phyloP scores from a whole-genome alignment of 1,140 invertebrate genomes.

The Drosophila ohnishii region DNA sequence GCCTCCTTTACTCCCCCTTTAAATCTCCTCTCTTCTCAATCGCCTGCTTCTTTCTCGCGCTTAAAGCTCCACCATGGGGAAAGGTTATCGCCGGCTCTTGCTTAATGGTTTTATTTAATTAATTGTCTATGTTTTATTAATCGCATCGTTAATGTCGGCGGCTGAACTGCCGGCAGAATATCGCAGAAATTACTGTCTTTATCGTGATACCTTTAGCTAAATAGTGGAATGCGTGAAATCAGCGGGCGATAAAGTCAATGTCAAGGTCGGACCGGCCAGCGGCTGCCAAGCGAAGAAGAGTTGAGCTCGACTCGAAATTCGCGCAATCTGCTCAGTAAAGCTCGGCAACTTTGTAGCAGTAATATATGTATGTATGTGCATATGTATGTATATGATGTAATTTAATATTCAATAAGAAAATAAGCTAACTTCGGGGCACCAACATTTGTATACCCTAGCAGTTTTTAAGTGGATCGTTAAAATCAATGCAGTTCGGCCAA shows the following conservation, averaged over 20 bases:
- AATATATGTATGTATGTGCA: neutral
- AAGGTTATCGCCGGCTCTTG: conserved; percentile 32
- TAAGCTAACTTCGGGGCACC: neutral
- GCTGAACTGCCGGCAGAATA: neutral
- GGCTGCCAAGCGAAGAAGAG: conserved; percentile 1
- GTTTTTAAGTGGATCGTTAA: neutral
- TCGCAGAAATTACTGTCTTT: neutral
- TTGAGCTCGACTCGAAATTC: neutral
- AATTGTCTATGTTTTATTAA: conserved; percentile 40
- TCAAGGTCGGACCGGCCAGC: conserved; percentile 20
- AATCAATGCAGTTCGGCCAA: too few relatives aligned
- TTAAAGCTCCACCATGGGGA: conserved; percentile 19
- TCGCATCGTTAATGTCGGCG: conserved; percentile 12
- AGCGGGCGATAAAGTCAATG: conserved; percentile 16
- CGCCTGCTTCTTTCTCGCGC: conserved; percentile 1
- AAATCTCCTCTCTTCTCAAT: neutral
- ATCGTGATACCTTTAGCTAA: conserved; percentile 3
- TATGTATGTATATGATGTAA: neutral
- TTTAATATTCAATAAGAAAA: neutral
- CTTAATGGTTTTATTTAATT: conserved; percentile 37
- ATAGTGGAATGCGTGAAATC: conserved; percentile 14
- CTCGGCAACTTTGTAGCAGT: conserved; percentile 21
- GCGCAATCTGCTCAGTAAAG: conserved; percentile 11
- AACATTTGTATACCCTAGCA: neutral
- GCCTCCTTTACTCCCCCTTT: neutral